Evolutionary conservation across 2,797 vertebrate genomes (phyloP), one percentile per base, ranked within the genome.

Genomic region (Limnodromus scolopaceus): DNA sequence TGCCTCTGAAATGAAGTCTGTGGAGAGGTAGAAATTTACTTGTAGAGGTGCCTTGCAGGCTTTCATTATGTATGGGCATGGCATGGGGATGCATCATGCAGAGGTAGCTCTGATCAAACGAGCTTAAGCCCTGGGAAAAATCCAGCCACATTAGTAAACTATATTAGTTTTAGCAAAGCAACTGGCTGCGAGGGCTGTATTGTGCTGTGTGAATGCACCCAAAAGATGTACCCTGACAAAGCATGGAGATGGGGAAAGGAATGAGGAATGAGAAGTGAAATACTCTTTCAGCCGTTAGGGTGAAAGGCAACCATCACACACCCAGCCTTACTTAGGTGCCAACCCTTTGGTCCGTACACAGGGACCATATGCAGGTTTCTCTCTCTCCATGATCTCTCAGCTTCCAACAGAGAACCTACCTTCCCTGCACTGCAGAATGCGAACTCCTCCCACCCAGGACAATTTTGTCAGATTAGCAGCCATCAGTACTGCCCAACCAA

Each of bases 121-220:
- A 85, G n/a, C 24, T 85, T 83, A 71, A 79, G 17, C 43, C 36
- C 51, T 60, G 15, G 43, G 25, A 80, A 92, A 77, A 92, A 80
- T 74, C 13, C 30, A 79, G 39, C 13, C n/a, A 23, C 39, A 3
- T 17, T 5, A 66, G 13, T 36, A 48, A 83, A 43, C 24, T 32
- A 0, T 45, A 25, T 58, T 17, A 74, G 17, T 9, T 91, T 61
- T 34, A 48, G 28, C 53, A 77, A 83, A 83, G 28, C 18, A 58
- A 28, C 45, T 30, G 49, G 16, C 34, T 78, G 36, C 2, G 3
- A 81, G 58, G 23, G 45, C 38, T 70, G 9, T 5, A 1, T 11
- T 28, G 34, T 17, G 11, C n/a, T 45, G 22, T 23, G 13, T 55
- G 76, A 66, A 34, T 10, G 12, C 34, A 79, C 16, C 39, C 41